A percentile compares a stretch with the other conserved stretches of the same genome.
Evolutionary conservation across 2,113 vertebrate species (phyloP).

Genomic region (Tetrax tetrax): DNA sequence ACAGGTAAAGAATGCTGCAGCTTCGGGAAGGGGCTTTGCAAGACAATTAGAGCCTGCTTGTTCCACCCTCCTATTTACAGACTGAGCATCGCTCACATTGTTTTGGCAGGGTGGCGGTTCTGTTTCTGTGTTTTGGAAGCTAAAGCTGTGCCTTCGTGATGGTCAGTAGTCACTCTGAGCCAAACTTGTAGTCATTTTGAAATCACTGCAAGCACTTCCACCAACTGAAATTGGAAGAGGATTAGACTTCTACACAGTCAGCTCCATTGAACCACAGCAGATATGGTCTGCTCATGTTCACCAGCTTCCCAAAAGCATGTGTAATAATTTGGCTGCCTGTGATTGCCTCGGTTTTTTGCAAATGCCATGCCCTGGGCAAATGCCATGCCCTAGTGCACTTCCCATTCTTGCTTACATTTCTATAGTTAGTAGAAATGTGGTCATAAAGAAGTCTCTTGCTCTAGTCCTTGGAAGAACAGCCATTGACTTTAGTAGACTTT

Average conservation of each 20-base stretch:
- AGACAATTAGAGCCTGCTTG: background rate
- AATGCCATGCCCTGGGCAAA: background rate
- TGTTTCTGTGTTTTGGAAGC: background rate
- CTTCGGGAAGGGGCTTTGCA: background rate
- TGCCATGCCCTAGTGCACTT: background rate
- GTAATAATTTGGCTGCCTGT: background rate
- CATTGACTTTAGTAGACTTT: background rate
- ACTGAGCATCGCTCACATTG: background rate
- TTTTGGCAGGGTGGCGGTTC: background rate
- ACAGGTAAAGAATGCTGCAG: background rate
- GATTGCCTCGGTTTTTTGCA: background rate
- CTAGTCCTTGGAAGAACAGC: background rate
- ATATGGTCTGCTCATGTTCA: background rate
- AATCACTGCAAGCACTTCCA: background rate
- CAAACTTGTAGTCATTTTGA: background rate
- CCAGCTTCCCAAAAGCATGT: background rate
- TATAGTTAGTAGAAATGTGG: background rate
- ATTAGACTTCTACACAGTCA: slow-evolving; percentile 3
- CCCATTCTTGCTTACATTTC: background rate
- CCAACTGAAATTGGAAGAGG: background rate
- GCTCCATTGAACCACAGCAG: background rate
- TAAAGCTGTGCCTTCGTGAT: background rate
- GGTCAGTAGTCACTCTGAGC: background rate
- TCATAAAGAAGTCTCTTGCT: background rate
- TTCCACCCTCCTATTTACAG: background rate